These are phyloP conservation scores for Baryphthengus martii DNA, from an alignment of 2,113 vertebrate species.

Conservation along the genomic window DNA sequence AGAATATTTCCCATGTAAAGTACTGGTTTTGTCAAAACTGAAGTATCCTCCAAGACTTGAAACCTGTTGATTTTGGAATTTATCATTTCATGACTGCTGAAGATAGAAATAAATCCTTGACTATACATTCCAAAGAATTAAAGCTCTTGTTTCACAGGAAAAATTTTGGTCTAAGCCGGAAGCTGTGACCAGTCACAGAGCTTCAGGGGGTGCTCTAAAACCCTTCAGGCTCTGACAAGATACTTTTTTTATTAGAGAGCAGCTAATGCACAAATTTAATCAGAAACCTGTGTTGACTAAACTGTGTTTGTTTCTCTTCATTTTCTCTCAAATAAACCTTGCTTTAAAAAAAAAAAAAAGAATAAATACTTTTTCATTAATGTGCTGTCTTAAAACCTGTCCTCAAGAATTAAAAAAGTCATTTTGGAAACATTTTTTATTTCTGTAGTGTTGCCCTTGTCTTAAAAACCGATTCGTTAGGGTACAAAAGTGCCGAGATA, in stretches of 20 bases:
- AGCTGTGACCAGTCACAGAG: not conserved
- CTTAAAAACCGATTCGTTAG: not conserved
- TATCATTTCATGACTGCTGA: not conserved
- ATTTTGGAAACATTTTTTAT: not conserved
- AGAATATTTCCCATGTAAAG: not conserved
- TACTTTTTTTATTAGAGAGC: not conserved
- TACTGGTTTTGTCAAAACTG: not conserved
- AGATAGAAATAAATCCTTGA: conserved; percentile 6
- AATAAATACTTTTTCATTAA: conserved; percentile 3
- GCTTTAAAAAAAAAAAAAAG: not conserved
- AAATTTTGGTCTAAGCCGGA: not conserved
- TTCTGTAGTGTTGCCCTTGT: not conserved
- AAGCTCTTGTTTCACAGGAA: not conserved
- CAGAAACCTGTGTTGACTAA: conserved; percentile 3
- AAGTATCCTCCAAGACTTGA: not conserved
- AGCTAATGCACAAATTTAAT: not conserved
- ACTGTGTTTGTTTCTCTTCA: not conserved
- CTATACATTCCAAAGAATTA: conserved; percentile 7
- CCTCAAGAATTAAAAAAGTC: not conserved
- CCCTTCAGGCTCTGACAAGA: not conserved
- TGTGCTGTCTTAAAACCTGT: not conserved
- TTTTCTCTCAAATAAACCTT: conserved; percentile 41
- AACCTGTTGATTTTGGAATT: not conserved
- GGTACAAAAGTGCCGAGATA: not conserved
- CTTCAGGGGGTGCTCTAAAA: not conserved